A percentile compares a stretch with the other conserved stretches of the same genome.
These are phyloP conservation scores for Muricea muricata DNA, from an alignment of 92 coral and sea anemone genomes.

Conservation along the genomic window DNA sequence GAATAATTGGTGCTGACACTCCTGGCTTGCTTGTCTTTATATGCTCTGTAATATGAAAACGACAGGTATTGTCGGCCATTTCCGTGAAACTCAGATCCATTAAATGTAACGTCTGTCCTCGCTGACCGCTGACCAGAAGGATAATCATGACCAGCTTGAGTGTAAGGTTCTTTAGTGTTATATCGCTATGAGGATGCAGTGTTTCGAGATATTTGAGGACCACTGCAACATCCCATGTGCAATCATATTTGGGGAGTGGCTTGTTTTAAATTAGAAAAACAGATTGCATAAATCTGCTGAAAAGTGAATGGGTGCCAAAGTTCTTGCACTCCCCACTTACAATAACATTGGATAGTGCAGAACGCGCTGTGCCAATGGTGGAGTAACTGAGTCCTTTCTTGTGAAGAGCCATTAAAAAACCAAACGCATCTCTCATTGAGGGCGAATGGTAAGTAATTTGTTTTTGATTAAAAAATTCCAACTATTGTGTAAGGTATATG, in stretches of 20 bases:
- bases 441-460: constrained; percentile 51
- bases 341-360: constrained; percentile 57
- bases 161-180: constrained; percentile 48
- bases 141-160: constrained; percentile 39
- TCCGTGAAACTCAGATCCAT: constrained; percentile 29
- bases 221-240: constrained; percentile 54
- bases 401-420: constrained; percentile 53
- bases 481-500: constrained; percentile 55
- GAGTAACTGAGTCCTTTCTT: constrained; percentile 56
- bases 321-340: background rate
- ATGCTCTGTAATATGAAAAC: background rate
- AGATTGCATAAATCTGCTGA: constrained; percentile 55
- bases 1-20: constrained; percentile 38
- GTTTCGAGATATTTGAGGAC: constrained; percentile 39
- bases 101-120: constrained; percentile 57
- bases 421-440: constrained; percentile 47
- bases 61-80: background rate
- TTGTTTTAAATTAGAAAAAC: constrained; percentile 45
- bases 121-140: constrained; percentile 50
- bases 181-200: constrained; percentile 25
- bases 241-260: constrained; percentile 53
- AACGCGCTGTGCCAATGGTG: constrained; percentile 62
- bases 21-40: constrained; percentile 64
- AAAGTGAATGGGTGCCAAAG: constrained; percentile 53
- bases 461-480: constrained; percentile 43